Evolutionary conservation across 2,113 vertebrate species (phyloP).

Genomic region (Paratilapia polleni): DNA sequence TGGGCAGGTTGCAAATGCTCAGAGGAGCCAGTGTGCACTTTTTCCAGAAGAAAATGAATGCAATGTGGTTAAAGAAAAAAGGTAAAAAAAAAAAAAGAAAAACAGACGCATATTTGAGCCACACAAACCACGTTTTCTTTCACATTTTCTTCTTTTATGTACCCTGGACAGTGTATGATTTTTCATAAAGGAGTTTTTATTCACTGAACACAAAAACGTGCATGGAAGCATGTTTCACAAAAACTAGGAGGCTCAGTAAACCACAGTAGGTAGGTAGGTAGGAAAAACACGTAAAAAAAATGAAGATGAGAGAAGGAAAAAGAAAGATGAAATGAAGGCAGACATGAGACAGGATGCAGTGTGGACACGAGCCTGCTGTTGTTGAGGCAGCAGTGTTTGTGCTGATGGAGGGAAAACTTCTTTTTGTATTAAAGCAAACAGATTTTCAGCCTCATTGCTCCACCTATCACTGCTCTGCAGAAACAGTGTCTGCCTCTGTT

Average conservation of each 20-base stretch:
- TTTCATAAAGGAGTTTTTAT: background rate
- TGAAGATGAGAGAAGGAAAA: background rate
- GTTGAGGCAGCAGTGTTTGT: constrained; percentile 24
- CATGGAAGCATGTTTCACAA: no score
- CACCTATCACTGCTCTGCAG: background rate
- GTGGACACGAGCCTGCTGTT: background rate
- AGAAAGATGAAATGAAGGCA: background rate
- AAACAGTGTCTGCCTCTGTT: no score
- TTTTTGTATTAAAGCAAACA: background rate
- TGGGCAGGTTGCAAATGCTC: background rate
- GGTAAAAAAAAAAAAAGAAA: background rate
- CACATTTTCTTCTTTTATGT: background rate
- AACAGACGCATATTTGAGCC: background rate
- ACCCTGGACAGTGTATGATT: rapidly evolving
- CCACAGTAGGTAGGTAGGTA: no score
- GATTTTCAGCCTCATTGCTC: background rate
- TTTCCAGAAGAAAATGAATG: background rate
- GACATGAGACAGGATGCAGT: background rate
- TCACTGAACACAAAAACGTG: no score
- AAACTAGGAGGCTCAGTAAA: no score
- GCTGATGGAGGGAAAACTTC: constrained; percentile 21
- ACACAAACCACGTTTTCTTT: background rate
- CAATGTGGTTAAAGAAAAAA: background rate
- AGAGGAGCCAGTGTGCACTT: constrained; percentile 6
- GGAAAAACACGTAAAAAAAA: no score